phyloP scores from a whole-genome alignment of 2,888 invertebrate genomes.

The Thumatha senex region DNA sequence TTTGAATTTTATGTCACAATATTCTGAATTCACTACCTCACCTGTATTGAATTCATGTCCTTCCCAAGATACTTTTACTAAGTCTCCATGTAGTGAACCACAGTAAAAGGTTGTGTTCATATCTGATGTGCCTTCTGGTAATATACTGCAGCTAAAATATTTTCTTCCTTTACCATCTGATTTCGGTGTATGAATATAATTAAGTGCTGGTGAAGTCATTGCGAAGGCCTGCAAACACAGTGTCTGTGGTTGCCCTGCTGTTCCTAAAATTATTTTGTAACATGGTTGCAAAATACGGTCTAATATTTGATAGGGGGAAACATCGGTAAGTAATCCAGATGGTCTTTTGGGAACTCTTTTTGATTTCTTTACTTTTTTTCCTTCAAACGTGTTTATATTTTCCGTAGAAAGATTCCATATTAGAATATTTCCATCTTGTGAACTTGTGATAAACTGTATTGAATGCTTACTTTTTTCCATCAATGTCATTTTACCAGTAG shows the following conservation, averaged over 20 bases:
- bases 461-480: constrained; percentile 58
- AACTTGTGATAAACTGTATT: constrained; percentile 86
- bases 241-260: constrained; percentile 66
- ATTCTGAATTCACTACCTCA: constrained; percentile 85
- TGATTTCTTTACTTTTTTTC: constrained; percentile 66
- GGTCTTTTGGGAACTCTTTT: constrained; percentile 80
- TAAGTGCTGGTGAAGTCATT: constrained; percentile 57
- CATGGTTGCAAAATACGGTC: constrained; percentile 85
- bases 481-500: constrained; percentile 81
- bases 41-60: constrained; percentile 87
- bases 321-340: constrained; percentile 81
- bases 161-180: constrained; percentile 63
- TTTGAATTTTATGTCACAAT: constrained; percentile 64
- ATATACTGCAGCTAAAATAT: constrained; percentile 63
- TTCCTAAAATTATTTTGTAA: constrained; percentile 80
- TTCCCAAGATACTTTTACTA: constrained; percentile 84
- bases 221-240: constrained; percentile 72
- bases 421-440: constrained; percentile 86
- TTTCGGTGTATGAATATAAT: constrained; percentile 58
- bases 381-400: constrained; percentile 56
- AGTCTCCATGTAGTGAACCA: constrained; percentile 72
- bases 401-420: constrained; percentile 88
- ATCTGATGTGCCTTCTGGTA: constrained; percentile 55
- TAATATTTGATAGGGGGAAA: constrained; percentile 84
- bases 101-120: constrained; percentile 59